Base-by-base conservation (phyloP, 2,888 invertebrate species). In the Andrena dorsata region DNA sequence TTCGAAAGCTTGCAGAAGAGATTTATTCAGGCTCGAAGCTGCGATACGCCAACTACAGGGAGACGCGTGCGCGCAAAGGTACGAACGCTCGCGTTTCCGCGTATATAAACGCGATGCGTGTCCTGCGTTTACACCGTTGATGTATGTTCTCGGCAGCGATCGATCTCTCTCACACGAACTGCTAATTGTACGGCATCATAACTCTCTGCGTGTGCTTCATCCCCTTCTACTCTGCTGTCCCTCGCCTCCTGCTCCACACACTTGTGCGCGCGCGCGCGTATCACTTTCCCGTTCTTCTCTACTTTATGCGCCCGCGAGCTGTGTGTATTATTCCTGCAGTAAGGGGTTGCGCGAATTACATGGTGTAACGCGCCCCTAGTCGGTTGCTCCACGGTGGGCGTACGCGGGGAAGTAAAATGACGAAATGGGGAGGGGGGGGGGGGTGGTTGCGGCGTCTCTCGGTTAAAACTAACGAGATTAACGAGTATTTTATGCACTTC, bases 171-270 rank as follows among this genome's bases (percentile, higher is more conserved):
- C 93, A 92, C 93, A 92, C 93, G 91, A 93, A 92, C 93, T 93
- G 93, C 93, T 94, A 94, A 94, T 94, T 94, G 93, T 92, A 92
- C 92, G 92, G 92, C 92, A 92, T 94, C 94, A 94, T 94, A 93
- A 93, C 91, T 94, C 93, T 94, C 92, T 87, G 79, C 74, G 84
- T 73, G 86, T 63, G 77, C 78, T 83, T 77, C 84, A 76, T 80
- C 82, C 83, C 88, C 47, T 70, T 51, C 23, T 58, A 30, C 51
- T 41, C 32, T 32, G 26, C 16, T 7, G 26, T 30, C 41, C 53
- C 49, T 51, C 20, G 58, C 16, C 63, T 60, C 16, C 68, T 49
- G n/a, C 35, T 23, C 35, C 51, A 80, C 80, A 85, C 61, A 70
- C 72, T 64, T n/a, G n/a, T n/a, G n/a, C 80, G 72, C 79, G 61